These are phyloP conservation scores for Agriopis aurantiaria DNA, from an alignment of 2,888 invertebrate genomes.

Conservation along the genomic window DNA sequence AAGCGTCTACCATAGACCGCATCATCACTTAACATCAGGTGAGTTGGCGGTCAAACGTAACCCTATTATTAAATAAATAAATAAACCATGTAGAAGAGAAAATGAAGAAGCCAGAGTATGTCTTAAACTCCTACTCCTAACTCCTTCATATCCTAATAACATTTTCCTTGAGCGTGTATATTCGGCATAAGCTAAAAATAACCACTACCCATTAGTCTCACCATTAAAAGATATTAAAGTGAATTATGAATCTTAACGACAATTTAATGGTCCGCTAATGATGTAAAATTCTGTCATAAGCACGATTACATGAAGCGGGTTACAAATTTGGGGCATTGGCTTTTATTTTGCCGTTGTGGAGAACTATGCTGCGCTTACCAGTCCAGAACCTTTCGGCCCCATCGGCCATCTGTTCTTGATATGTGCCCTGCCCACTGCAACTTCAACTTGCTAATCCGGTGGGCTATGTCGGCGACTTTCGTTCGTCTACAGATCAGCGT, in stretches of 20 bases:
- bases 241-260: conserved; percentile 19
- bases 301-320: not conserved
- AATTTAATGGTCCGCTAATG: conserved; percentile 17
- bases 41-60: too few species aligned
- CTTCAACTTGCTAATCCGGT: too few species aligned
- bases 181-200: conserved; percentile 9
- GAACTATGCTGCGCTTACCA: too few species aligned
- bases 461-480: too few species aligned
- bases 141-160: not conserved
- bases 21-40: too few species aligned
- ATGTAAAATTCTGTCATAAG: conserved; percentile 14
- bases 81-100: not conserved
- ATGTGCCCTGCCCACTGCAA: too few species aligned
- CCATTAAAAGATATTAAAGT: conserved; percentile 2
- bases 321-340: not conserved
- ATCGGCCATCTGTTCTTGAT: too few species aligned
- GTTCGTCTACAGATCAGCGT: too few species aligned
- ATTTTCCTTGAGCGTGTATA: conserved; percentile 8
- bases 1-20: too few species aligned
- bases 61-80: too few species aligned
- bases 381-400: too few species aligned
- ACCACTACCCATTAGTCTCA: conserved; percentile 1
- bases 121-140: not conserved
- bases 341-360: not conserved
- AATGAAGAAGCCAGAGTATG: not conserved